Evolutionary conservation across 1,140 invertebrate species (phyloP), one percentile per base, ranked within the genome.

Genomic region (Musca vetustissima): DNA sequence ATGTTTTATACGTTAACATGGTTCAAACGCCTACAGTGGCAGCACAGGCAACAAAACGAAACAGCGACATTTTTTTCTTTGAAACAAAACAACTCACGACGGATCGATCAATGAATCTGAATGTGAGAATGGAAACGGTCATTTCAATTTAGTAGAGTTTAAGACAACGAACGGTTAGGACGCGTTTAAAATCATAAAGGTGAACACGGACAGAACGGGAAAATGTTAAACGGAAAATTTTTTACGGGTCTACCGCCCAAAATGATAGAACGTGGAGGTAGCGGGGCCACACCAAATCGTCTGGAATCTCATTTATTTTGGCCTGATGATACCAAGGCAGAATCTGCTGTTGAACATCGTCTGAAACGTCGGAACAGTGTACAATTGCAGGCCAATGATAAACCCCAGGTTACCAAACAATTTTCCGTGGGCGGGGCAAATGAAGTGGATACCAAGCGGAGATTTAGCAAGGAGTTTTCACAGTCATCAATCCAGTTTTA

Each of bases 191-290:
- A n/a, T 14, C n/a, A 4, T 2, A 1, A 1, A 4, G 11, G 36
- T 32, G n/a, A 66, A 21, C n/a, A 24, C 19, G 14, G 8, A 50
- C 48, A 66, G 28, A 57, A 17, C 13, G 11, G 28, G 13, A 55
- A 64, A 61, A 81, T 81, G 79, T 61, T 81, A 55, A 81, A 81
- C 47, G 79, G 79, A 22, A 81, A 81, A 50, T 81, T 81, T 69
- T 81, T 78, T 57, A 79, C 77, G 32, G 79, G 79, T 15, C 70
- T 81, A 71, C 79, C 79, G 69, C 78, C 79, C 64, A 75, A 78
- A 25, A 81, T 81, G 79, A 77, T 75, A 66, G 79, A 79, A 15
- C 75, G 68, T 6, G 75, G 17, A 71, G 67, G 28, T 55, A 48
- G 24, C 11, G 72, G 59, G 24, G 52, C 52, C 71, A 47, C n/a